A percentile compares a stretch with the other conserved stretches of the same genome.
Conservation (phyloP, 2,797 vertebrate species). For the Eleutherodactylus coqui region DNA sequence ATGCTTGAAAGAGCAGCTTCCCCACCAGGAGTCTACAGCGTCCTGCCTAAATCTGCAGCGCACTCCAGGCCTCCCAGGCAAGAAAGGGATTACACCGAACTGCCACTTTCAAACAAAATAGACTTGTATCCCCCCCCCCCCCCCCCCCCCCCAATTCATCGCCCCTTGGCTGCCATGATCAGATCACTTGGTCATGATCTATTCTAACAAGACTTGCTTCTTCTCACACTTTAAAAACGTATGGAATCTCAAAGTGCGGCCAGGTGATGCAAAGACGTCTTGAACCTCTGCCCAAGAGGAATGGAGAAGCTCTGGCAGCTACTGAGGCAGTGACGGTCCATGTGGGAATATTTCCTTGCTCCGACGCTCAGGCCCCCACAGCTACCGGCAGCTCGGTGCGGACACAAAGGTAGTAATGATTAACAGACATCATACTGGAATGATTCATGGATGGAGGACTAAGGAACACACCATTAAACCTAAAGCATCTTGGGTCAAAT, state of each 20-base stretch:
- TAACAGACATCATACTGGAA: conserved; percentile 25
- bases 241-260: conserved; percentile 60
- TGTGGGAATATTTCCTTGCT: conserved; percentile 56
- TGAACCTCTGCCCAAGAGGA: conserved; percentile 62
- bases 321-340: conserved; percentile 55
- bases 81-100: conserved; percentile 59
- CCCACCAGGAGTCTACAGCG: conserved; percentile 36
- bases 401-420: conserved; percentile 17
- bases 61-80: conserved; percentile 46
- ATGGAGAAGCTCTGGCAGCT: conserved; percentile 49
- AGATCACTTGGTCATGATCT: conserved; percentile 57
- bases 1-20: conserved; percentile 42
- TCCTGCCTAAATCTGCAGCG: conserved; percentile 34
- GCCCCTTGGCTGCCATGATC: conserved; percentile 62
- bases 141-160: too few relatives aligned
- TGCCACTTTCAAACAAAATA: conserved; percentile 61
- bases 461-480: not conserved
- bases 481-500: not conserved
- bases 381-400: not conserved
- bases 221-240: conserved; percentile 5
- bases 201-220: conserved; percentile 23
- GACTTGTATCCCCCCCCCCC: conserved; percentile 61
- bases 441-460: not conserved
- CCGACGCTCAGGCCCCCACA: conserved; percentile 22
- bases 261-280: conserved; percentile 50